Conservation (phyloP, 2,888 invertebrate species). For the Panopea generosa region DNA sequence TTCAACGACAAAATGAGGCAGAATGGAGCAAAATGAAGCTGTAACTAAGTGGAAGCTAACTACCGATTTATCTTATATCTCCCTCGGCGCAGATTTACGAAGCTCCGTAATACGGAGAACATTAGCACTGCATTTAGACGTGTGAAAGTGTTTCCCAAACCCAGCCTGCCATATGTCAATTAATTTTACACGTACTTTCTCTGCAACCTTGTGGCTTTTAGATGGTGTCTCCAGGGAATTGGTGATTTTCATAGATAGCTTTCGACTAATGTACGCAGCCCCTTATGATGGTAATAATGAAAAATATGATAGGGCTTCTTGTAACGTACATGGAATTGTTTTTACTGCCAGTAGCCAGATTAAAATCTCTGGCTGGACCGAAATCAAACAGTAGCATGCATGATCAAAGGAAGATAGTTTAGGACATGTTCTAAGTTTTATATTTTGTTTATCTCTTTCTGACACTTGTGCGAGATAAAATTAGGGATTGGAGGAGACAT, state of each 20-base stretch:
- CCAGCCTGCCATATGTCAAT: conserved; percentile 60
- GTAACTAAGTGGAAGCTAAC: conserved; percentile 61
- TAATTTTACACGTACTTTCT: conserved; percentile 48
- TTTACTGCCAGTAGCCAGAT: too few relatives aligned
- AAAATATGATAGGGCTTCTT: conserved; percentile 4
- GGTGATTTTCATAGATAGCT: conserved; percentile 19
- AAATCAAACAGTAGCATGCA: too few relatives aligned
- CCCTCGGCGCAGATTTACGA: conserved; percentile 60
- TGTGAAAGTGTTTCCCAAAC: conserved; percentile 56
- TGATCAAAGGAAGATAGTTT: too few relatives aligned
- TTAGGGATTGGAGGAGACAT: too few relatives aligned
- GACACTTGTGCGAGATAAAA: too few relatives aligned
- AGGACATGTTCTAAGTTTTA: too few relatives aligned
- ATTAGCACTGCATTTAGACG: conserved; percentile 63
- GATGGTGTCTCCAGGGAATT: conserved; percentile 41
- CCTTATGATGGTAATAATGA: conserved; percentile 23
- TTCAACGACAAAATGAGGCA: conserved; percentile 34
- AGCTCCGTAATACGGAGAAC: conserved; percentile 48
- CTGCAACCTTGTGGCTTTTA: conserved; percentile 54
- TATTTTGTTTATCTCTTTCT: too few relatives aligned
- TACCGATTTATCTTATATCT: conserved; percentile 59
- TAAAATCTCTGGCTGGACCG: too few relatives aligned
- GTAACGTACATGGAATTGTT: too few relatives aligned
- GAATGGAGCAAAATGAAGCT: conserved; percentile 43
- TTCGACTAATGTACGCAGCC: conserved; percentile 7